phyloP scores from a whole-genome alignment of 2,797 vertebrate genomes.

The Prionace glauca region DNA sequence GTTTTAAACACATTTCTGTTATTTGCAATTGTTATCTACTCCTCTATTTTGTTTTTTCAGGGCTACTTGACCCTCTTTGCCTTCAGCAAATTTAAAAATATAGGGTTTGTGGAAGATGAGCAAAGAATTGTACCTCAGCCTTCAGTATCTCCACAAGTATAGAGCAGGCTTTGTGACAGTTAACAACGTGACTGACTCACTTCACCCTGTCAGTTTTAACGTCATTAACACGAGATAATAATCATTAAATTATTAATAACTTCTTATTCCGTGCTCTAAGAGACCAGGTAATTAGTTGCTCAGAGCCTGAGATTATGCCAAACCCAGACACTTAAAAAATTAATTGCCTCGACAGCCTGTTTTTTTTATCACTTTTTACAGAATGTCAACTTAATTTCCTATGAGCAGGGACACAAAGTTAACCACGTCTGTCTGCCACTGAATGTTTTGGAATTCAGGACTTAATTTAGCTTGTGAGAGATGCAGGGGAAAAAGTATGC shows the following conservation, averaged over 20 bases:
- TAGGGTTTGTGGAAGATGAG: constrained; percentile 53
- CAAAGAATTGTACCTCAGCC: constrained; percentile 52
- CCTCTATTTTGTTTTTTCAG: constrained; percentile 43
- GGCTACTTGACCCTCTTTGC: constrained; percentile 52
- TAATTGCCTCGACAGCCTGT: background rate
- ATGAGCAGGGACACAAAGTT: background rate
- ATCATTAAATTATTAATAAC: constrained; percentile 20
- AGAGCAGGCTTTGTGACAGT: constrained; percentile 40
- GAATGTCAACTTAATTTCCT: background rate
- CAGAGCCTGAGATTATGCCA: background rate
- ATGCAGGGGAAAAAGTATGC: background rate
- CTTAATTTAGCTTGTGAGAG: background rate
- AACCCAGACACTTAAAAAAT: background rate
- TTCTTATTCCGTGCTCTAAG: background rate
- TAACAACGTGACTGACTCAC: constrained; percentile 20
- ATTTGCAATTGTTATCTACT: background rate
- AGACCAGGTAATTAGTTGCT: background rate
- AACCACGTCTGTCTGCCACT: background rate
- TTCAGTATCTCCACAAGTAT: constrained; percentile 47
- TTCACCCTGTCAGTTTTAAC: background rate
- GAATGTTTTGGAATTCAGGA: background rate
- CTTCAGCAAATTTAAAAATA: constrained; percentile 47
- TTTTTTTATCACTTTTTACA: background rate
- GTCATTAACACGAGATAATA: background rate
- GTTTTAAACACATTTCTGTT: constrained; percentile 21